Evolutionary conservation across 1,140 invertebrate genomes (phyloP), one percentile per base, ranked within the genome.

Genomic region (Bombus haemorrhoidalis): DNA sequence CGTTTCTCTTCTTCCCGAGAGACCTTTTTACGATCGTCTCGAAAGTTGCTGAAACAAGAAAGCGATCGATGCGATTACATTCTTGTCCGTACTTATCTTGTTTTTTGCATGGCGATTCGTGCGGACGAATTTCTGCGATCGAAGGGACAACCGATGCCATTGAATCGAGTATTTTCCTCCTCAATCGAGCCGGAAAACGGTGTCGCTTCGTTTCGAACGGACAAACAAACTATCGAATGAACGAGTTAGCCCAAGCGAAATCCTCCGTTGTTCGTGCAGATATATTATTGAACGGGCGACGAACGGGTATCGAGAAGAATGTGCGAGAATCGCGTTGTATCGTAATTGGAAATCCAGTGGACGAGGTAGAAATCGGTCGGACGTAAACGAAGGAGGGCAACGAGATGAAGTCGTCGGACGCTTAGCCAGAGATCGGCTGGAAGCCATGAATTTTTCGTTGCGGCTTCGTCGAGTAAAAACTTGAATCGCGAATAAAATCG

Each of bases 391-490:
- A 53, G n/a, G 12, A 3, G 34, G 15, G 43, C 22, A 53, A 18
- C 32, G 39, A 64, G 8, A 83, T 75, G 69, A 89, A 82, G 39
- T 71, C 83, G 32, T 64, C 37, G 39, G 75, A 74, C 64, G 78
- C 74, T 87, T 78, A 85, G 34, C 47, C 80, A 59, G n/a, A 22
- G 41, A 22, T 39, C 28, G 5, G 3, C 15, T 22, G 18, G 73
- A 25, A 53, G 15, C 57, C 81, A 89, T 89, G 87, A 86, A 75
- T 77, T 62, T 81, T 43, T 77, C 73, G 75, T 32, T 73, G 41
- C 22, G n/a, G 69, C 3, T 15, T 71, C 34, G 1, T 57, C 57
- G 62, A 43, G 68, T 53, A 41, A 79, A 81, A 81, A 73, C 39
- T 69, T 86, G 72, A 89, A 28, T 64, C 68, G 25, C 37, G n/a